Evolutionary conservation across 2,113 vertebrate species (phyloP).

Genomic region (Euleptes europaea): DNA sequence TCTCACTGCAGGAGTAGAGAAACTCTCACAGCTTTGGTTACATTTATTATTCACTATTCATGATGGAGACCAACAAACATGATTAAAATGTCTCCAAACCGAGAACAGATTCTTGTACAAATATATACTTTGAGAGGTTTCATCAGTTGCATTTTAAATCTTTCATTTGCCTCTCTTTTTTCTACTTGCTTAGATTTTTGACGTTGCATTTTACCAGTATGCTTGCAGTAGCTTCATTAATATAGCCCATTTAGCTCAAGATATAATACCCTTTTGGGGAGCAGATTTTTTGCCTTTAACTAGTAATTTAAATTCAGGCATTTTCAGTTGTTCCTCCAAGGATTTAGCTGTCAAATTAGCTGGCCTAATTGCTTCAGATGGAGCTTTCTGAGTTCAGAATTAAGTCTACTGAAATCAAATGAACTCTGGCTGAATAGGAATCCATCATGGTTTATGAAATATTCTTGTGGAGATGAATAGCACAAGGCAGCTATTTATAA

Average conservation of each 20-base stretch:
- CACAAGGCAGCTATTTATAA: not conserved
- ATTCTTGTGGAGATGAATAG: not conserved
- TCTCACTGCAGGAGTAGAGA: not conserved
- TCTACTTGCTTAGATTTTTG: not conserved
- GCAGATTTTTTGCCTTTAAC: conserved; percentile 31
- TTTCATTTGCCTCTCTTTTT: not conserved
- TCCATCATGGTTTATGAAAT: conserved; percentile 5
- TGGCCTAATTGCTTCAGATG: conserved; percentile 24
- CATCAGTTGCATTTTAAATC: not conserved
- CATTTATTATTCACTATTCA: not conserved
- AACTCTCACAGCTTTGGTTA: not conserved
- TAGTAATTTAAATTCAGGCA: conserved; percentile 13
- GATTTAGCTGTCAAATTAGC: conserved; percentile 29
- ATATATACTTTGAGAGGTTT: not conserved
- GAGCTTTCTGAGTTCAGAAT: conserved; percentile 9
- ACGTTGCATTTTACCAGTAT: conserved; percentile 1
- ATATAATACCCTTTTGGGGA: conserved; percentile 8
- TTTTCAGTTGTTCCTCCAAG: conserved; percentile 11
- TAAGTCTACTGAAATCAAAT: conserved; percentile 24
- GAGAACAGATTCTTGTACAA: conserved; percentile 9
- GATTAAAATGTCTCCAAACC: not conserved
- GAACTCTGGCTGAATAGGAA: conserved; percentile 28
- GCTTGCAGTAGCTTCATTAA: conserved; percentile 30
- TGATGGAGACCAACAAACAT: not conserved
- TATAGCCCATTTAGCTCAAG: not conserved